Conservation (phyloP, 64 coral and sea anemone genomes). For the Stichodactyla mertensii region DNA sequence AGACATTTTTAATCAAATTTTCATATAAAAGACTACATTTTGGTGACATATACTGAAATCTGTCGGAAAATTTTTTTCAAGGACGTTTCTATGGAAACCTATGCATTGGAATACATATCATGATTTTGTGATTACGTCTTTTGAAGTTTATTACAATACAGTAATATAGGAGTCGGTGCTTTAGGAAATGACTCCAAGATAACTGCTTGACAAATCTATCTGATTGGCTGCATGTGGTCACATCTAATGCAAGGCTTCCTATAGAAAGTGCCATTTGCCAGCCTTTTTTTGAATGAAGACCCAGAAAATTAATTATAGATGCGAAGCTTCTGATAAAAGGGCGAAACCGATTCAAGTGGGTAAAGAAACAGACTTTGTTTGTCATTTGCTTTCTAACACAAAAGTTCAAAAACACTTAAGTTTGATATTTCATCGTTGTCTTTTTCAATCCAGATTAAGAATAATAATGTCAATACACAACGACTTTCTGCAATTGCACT, state of each 20-base stretch:
- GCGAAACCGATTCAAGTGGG: neutral
- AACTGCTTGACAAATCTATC: too few relatives aligned
- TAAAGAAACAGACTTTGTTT: neutral
- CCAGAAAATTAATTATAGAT: neutral
- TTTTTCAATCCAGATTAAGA: neutral
- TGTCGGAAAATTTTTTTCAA: neutral
- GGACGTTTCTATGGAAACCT: neutral
- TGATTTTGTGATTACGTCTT: neutral
- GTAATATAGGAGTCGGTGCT: neutral
- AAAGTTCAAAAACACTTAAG: neutral
- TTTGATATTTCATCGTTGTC: neutral
- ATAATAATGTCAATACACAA: neutral
- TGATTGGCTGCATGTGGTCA: neutral
- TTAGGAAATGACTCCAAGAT: neutral
- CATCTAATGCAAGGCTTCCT: neutral
- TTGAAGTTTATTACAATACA: neutral
- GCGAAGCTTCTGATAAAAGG: neutral
- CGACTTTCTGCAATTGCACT: neutral
- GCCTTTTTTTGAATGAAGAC: neutral
- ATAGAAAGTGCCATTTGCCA: neutral
- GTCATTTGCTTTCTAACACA: neutral
- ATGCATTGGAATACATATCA: neutral
- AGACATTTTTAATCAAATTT: neutral
- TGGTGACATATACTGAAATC: neutral
- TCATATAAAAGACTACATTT: neutral